These are phyloP conservation scores for Melangyna quadrimaculata DNA, from an alignment of 2,888 invertebrate genomes.

Conservation along the genomic window DNA sequence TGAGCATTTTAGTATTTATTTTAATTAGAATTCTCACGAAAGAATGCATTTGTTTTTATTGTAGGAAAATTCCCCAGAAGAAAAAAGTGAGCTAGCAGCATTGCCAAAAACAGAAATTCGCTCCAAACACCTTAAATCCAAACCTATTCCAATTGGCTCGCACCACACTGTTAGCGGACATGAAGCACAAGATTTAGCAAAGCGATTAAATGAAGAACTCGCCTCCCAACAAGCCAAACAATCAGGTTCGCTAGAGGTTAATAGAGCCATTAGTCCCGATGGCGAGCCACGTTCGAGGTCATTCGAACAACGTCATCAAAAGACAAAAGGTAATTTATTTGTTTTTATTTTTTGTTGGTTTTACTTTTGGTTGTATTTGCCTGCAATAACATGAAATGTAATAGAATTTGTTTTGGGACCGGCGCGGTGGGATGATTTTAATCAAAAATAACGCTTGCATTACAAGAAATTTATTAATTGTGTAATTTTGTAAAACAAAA, in stretches of 20 bases:
- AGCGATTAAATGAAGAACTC: conserved; percentile 86
- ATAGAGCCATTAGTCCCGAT: conserved; percentile 82
- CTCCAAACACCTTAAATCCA: conserved; percentile 83
- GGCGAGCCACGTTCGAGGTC: conserved; percentile 85
- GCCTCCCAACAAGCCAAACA: conserved; percentile 78
- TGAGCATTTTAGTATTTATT: conserved; percentile 56
- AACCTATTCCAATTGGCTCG: conserved; percentile 87
- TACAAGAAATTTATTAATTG: conserved; percentile 14
- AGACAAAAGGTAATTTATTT: conserved; percentile 75
- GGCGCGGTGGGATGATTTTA: conserved; percentile 29
- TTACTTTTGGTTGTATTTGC: conserved; percentile 42
- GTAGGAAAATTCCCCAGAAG: conserved; percentile 72
- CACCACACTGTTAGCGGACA: conserved; percentile 90
- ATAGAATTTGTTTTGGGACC: conserved; percentile 49
- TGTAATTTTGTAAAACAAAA: neutral
- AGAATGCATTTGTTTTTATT: neutral
- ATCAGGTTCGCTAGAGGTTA: conserved; percentile 76
- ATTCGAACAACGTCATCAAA: conserved; percentile 84
- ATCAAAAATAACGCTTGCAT: conserved; percentile 54
- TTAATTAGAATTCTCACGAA: neutral
- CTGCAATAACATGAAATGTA: conserved; percentile 60
- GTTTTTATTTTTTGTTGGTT: neutral
- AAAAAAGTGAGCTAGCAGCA: conserved; percentile 73
- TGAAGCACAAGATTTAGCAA: conserved; percentile 89
- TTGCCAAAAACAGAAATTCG: conserved; percentile 78